Conservation (phyloP, 2,888 invertebrate genomes). For the Chalcis sispes region DNA sequence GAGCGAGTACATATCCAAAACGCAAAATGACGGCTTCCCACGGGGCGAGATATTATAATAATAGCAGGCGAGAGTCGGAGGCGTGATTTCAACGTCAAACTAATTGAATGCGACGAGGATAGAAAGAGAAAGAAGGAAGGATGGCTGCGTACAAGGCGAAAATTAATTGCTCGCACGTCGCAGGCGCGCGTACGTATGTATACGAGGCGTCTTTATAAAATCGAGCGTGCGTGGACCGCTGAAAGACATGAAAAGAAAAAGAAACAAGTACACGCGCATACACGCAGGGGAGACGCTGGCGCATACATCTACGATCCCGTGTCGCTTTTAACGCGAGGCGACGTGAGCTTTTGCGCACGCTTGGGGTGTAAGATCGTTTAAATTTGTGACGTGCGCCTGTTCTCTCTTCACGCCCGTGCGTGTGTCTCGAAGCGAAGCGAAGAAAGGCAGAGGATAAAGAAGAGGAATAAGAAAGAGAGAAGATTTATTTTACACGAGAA, state of each 20-base stretch:
- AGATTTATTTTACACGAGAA: constrained; percentile 2
- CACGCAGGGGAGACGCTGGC: background rate
- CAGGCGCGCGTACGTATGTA: constrained; percentile 21
- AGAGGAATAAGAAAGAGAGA: background rate
- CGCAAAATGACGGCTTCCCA: constrained; percentile 47
- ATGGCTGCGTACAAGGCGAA: constrained; percentile 48
- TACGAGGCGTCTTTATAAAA: constrained; percentile 48
- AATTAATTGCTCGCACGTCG: constrained; percentile 56
- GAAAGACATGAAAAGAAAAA: too few relatives aligned
- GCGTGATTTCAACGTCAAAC: constrained; percentile 44
- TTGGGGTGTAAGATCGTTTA: too few relatives aligned
- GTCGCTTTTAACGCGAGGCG: constrained; percentile 33
- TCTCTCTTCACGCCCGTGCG: background rate
- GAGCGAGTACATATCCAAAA: constrained; percentile 11
- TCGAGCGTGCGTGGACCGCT: background rate
- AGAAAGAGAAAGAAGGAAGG: too few relatives aligned
- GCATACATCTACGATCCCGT: constrained; percentile 34
- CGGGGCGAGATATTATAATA: constrained; percentile 33
- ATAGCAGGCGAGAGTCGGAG: constrained; percentile 22
- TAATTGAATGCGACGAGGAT: constrained; percentile 53
- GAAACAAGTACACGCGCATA: too few relatives aligned
- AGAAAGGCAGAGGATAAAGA: background rate
- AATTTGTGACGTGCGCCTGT: too few relatives aligned
- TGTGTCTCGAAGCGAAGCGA: constrained; percentile 15
- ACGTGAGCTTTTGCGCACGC: constrained; percentile 14